Percentiles rank a stretch among this genome's conserved stretches.
Evolutionary conservation across 2,888 invertebrate species (phyloP).

Genomic region (Teinopalpus imperialis): DNA sequence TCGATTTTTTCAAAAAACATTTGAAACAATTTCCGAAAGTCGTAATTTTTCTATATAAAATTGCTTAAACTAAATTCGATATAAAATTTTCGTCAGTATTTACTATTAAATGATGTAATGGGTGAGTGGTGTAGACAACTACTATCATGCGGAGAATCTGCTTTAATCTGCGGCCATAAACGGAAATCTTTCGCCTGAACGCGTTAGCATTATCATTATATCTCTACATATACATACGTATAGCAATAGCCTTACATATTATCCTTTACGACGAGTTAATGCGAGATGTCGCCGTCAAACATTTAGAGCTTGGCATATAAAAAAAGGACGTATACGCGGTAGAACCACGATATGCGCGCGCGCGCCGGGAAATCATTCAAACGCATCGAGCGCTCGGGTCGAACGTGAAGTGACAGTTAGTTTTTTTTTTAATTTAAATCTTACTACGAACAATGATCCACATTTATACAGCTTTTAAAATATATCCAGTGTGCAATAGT

Average conservation of each 20-base stretch:
- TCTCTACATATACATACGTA: conserved; percentile 14
- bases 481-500: conserved; percentile 25
- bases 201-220: conserved; percentile 55
- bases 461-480: conserved; percentile 24
- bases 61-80: no score
- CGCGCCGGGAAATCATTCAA: conserved; percentile 68
- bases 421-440: conserved; percentile 17
- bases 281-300: conserved; percentile 69
- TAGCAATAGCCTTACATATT: conserved; percentile 74
- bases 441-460: conserved; percentile 20
- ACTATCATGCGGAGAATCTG: conserved; percentile 71
- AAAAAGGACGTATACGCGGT: conserved; percentile 66
- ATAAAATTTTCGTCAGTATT: conserved; percentile 28
- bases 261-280: conserved; percentile 77
- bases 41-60: no score
- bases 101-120: conserved; percentile 58
- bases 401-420: conserved; percentile 57
- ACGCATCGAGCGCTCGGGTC: conserved; percentile 58
- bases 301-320: conserved; percentile 71
- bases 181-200: conserved; percentile 70
- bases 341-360: conserved; percentile 57
- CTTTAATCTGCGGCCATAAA: conserved; percentile 72
- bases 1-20: no score
- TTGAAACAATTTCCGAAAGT: no score
- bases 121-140: conserved; percentile 41